Base-by-base conservation (phyloP, 1,140 invertebrate genomes). In the Physella acuta region DNA sequence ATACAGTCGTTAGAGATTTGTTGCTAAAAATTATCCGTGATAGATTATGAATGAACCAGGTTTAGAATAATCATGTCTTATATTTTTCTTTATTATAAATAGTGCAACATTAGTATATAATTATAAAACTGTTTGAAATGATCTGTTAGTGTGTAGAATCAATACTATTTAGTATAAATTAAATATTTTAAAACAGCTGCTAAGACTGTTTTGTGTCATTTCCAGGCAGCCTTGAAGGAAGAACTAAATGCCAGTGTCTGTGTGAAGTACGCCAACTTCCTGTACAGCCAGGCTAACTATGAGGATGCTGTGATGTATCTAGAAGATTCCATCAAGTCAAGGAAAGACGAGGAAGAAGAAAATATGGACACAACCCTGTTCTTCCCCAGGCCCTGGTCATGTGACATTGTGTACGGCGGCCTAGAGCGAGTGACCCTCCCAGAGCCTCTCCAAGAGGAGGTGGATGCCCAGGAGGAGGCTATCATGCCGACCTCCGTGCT, bases 251-350 rank as follows among this genome's bases (percentile, higher is more conserved):
- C 75, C 16, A 77, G 76, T 70, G 78, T 83, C 1, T 76, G 74
- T 74, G 77, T 83, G 2, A 81, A 81, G 60, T 83, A 82, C 75
- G 79, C 79, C 53, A 83, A 77, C 73, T 83, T 81, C 68, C 65
- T 83, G 56, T 83, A 77, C 67, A 80, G 78, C 66, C 81, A 83
- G 63, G 76, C 73, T 49, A 78, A 81, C 68, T 83, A 79, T 74
- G 76, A 78, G 2, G 76, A 78, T 68, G 79, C 79, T 2, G 68
- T 80, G n/a, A 61, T 76, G 68, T 74, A 79, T 68, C 70, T 83
- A 52, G 65, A 76, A 52, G 78, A 78, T 55, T 76, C 75, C 39
- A 64, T 81, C 11, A 78, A 77, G 53, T 73, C 71, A 55, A 73
- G 72, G 11, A 61, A 71, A 30, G 71, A 69, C 0, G 49, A 73